These are phyloP conservation scores for Epinephelus awoara DNA, from an alignment of 2,797 vertebrate species.

Conservation along the genomic window DNA sequence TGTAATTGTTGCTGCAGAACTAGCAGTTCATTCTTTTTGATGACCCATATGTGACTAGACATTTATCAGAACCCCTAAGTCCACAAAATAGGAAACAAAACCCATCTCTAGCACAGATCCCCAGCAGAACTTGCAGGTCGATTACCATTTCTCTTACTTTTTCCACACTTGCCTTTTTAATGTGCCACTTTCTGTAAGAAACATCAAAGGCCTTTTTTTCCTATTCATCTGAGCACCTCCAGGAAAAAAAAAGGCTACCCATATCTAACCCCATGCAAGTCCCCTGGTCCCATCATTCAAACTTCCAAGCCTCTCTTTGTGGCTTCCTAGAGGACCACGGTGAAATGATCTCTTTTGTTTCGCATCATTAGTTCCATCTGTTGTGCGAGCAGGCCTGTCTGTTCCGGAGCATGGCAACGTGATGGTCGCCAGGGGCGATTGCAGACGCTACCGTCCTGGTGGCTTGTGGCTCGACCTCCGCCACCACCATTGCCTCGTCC, in stretches of 20 bases:
- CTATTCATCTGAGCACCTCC: slow-evolving; percentile 76
- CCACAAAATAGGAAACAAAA: slow-evolving; percentile 50
- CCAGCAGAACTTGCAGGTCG: slow-evolving; percentile 50
- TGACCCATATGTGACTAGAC: slow-evolving; percentile 42
- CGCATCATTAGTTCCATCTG: slow-evolving; percentile 95
- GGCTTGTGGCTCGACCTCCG: slow-evolving; percentile 83
- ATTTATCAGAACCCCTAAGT: slow-evolving; percentile 51
- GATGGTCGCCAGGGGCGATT: slow-evolving; percentile 87
- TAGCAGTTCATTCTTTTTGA: slow-evolving; percentile 16
- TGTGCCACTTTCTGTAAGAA: slow-evolving; percentile 67
- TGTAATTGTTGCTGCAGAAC: background rate
- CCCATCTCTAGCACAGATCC: slow-evolving; percentile 31
- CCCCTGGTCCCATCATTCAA: slow-evolving; percentile 86
- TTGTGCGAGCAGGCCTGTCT: slow-evolving; percentile 87
- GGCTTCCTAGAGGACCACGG: slow-evolving; percentile 85
- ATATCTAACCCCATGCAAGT: slow-evolving; percentile 78
- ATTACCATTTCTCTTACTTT: slow-evolving; percentile 70
- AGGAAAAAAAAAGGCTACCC: slow-evolving; percentile 73
- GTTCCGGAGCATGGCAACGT: slow-evolving; percentile 85
- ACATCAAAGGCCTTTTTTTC: slow-evolving; percentile 77
- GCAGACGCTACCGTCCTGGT: slow-evolving; percentile 79
- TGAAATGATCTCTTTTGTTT: slow-evolving; percentile 92
- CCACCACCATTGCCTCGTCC: slow-evolving; percentile 64
- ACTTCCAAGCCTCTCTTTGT: slow-evolving; percentile 84
- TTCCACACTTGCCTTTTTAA: slow-evolving; percentile 69